Conservation (phyloP, 35 echinoderm and acorn worm species). For the Nesometra sesokonis region DNA sequence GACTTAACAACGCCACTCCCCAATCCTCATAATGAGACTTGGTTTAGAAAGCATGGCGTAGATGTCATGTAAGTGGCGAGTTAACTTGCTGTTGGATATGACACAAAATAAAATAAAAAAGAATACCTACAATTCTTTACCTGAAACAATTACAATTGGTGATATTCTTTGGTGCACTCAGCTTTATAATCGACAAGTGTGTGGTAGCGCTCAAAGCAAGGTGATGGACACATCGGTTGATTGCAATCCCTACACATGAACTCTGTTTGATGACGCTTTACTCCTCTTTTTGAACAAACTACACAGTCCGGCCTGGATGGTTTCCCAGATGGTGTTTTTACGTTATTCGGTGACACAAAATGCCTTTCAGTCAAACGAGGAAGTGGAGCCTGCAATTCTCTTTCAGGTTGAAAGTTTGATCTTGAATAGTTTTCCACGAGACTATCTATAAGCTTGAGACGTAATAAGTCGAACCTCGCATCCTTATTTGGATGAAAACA, state of each 20-base stretch:
- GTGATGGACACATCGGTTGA: neutral
- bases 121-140: neutral
- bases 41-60: no score
- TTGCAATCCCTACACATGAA: neutral
- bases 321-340: neutral
- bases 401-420: neutral
- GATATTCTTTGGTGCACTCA: neutral
- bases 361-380: conserved; percentile 4
- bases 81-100: neutral
- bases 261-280: neutral
- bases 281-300: conserved; percentile 6
- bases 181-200: neutral
- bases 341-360: neutral
- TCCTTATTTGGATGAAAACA: neutral
- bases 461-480: neutral
- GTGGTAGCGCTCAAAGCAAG: neutral
- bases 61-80: neutral
- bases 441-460: neutral
- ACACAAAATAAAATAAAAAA: neutral
- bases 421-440: neutral
- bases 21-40: no score
- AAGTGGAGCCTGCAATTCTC: neutral
- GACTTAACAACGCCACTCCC: no score
- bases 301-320: neutral
- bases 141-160: neutral